Evolutionary conservation across 2,113 vertebrate species (phyloP).

Genomic region (Colius striatus): DNA sequence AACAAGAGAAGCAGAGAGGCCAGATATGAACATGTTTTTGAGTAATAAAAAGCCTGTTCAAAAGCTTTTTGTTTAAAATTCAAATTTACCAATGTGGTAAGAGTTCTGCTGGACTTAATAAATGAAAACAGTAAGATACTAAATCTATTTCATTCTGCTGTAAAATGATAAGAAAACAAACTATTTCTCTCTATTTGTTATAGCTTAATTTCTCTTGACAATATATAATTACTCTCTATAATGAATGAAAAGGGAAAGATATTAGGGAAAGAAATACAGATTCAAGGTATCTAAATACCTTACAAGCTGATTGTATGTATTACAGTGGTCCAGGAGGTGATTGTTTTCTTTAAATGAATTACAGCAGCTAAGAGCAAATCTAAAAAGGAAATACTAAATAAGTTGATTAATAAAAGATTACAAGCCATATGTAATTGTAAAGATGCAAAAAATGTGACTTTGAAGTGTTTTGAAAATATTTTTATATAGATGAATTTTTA

Average conservation of each 20-base stretch:
- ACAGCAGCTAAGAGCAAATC: not conserved
- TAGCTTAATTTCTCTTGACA: not conserved
- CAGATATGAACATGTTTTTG: no score
- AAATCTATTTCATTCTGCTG: no score
- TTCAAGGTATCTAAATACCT: not conserved
- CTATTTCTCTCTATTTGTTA: no score
- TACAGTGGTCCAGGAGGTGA: not conserved
- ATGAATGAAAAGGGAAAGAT: not conserved
- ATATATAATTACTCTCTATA: not conserved
- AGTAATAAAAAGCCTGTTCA: no score
- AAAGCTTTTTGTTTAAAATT: no score
- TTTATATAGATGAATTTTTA: not conserved
- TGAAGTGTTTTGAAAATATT: not conserved
- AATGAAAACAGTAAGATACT: no score
- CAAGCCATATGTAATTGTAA: not conserved
- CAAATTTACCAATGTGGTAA: no score
- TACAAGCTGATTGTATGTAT: not conserved
- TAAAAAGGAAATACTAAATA: not conserved
- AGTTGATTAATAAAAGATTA: not conserved
- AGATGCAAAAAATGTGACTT: not conserved
- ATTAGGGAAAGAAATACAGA: not conserved
- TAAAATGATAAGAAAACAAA: no score
- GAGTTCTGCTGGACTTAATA: no score
- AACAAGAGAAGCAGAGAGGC: no score
- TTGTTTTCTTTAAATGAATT: not conserved